Conservation (phyloP, 2,113 vertebrate genomes). For the Harpagus bidentatus region DNA sequence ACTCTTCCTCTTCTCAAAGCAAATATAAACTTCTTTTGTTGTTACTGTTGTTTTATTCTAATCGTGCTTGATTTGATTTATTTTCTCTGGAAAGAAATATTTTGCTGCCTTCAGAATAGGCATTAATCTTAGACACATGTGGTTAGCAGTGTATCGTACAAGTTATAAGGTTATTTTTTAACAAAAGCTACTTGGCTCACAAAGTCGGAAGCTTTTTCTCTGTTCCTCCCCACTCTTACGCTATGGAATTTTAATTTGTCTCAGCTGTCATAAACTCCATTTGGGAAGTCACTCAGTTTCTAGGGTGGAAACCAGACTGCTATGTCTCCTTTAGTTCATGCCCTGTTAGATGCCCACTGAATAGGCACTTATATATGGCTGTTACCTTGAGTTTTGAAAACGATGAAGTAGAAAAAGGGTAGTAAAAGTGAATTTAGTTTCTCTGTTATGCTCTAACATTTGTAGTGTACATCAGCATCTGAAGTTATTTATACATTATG, state of each 20-base stretch:
- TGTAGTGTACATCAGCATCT: not conserved
- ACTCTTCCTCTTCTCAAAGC: not conserved
- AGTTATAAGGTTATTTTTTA: not conserved
- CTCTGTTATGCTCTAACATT: not conserved
- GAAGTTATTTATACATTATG: not conserved
- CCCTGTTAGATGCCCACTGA: not conserved
- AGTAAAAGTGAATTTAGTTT: not conserved
- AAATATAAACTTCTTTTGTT: not conserved
- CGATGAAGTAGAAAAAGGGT: not conserved
- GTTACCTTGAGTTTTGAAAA: not conserved
- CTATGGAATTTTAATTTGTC: conserved; percentile 32
- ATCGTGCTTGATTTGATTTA: not conserved
- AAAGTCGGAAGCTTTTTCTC: not conserved
- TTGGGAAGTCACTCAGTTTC: conserved; percentile 31
- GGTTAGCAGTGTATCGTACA: not conserved
- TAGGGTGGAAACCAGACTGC: not conserved
- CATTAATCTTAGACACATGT: not conserved
- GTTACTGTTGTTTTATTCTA: not conserved
- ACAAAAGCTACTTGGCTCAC: not conserved
- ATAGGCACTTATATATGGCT: not conserved
- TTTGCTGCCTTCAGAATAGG: not conserved
- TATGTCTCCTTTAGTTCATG: not conserved
- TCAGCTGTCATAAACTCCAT: not conserved
- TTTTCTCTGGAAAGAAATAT: not conserved
- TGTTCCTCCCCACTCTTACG: not conserved